phyloP scores from a whole-genome alignment of 2,113 vertebrate species.

The Indri indri region DNA sequence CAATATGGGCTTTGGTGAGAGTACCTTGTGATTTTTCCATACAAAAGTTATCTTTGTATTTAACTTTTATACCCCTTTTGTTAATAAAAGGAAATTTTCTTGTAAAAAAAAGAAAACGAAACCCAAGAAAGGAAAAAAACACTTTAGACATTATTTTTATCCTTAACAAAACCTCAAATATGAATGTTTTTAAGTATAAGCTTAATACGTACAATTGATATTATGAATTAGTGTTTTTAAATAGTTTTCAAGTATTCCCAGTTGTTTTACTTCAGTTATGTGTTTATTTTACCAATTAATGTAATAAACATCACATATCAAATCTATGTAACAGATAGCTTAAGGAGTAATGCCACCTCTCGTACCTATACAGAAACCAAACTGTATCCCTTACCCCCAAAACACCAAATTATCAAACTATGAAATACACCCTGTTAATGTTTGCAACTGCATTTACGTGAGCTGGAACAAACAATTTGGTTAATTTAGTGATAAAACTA shows the following conservation, averaged over 20 bases:
- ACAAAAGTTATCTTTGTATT: neutral
- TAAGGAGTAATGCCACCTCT: neutral
- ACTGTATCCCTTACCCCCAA: neutral
- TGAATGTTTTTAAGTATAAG: neutral
- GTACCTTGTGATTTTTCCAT: neutral
- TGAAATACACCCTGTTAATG: neutral
- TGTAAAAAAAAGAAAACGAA: neutral
- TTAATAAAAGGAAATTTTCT: neutral
- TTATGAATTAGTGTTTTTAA: neutral
- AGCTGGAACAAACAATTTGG: neutral
- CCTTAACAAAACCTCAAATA: neutral
- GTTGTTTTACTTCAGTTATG: neutral
- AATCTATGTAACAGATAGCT: neutral
- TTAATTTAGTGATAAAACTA: neutral
- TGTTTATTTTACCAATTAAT: conserved; percentile 6
- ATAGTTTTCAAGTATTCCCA: neutral
- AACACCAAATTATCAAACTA: neutral
- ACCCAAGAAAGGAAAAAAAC: neutral
- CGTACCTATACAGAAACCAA: neutral
- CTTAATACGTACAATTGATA: neutral
- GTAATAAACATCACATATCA: neutral
- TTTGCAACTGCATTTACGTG: neutral
- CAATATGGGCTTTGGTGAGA: neutral
- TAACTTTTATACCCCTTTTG: neutral
- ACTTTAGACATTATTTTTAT: neutral